Evolutionary conservation across 1,140 invertebrate genomes (phyloP).

Genomic region (Bombus picipes): DNA sequence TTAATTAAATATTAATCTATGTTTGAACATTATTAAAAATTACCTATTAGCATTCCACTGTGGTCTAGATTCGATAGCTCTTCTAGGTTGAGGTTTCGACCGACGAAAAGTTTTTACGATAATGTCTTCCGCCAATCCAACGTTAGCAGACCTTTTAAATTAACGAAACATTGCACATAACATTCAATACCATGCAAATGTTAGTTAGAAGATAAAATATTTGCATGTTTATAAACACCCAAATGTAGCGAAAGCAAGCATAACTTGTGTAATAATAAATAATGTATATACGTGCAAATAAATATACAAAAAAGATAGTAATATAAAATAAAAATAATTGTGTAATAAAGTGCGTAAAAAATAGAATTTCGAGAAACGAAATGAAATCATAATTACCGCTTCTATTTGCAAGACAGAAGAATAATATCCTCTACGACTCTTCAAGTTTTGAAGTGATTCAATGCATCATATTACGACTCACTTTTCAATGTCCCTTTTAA

Average conservation of each 20-base stretch:
- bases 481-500: conserved; percentile 75
- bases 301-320: not conserved
- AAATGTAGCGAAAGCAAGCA: not conserved
- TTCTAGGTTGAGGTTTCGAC: conserved; percentile 68
- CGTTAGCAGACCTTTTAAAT: conserved; percentile 67
- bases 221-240: not conserved
- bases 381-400: conserved; percentile 46
- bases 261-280: not conserved
- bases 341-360: not conserved
- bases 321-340: not conserved
- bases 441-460: conserved; percentile 34
- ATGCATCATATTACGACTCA: conserved; percentile 63
- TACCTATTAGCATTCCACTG: conserved; percentile 80
- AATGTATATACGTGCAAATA: not conserved
- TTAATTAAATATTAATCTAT: conserved; percentile 9
- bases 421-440: conserved; percentile 52
- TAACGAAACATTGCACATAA: not conserved
- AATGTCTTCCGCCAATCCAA: conserved; percentile 62
- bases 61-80: conserved; percentile 72
- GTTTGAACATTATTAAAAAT: not conserved
- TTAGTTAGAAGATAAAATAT: not conserved
- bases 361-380: conserved; percentile 26
- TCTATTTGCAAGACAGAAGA: conserved; percentile 49
- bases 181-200: not conserved
- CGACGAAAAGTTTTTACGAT: conserved; percentile 61